A percentile compares a stretch with the other conserved stretches of the same genome.
Conservation (phyloP, 2,888 invertebrate species). For the Esperia sulphurella region DNA sequence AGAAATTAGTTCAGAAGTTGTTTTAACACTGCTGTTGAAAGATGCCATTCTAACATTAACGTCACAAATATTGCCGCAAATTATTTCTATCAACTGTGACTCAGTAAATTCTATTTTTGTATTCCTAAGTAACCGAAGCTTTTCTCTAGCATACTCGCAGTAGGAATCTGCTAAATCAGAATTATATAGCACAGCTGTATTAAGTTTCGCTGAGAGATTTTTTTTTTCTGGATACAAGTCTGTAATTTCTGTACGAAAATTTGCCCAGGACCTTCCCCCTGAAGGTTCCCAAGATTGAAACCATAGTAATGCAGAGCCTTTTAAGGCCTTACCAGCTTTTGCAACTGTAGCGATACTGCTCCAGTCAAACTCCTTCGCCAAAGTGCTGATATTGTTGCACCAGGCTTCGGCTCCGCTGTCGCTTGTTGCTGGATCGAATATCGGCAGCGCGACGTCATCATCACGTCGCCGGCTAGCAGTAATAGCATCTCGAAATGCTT, state of each 20-base stretch:
- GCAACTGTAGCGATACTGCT: constrained; percentile 14
- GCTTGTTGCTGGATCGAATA: no score
- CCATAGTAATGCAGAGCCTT: constrained; percentile 21
- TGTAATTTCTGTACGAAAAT: constrained; percentile 11
- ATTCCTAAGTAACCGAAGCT: constrained; percentile 13
- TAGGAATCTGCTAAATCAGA: constrained; percentile 18
- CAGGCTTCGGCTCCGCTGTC: constrained; percentile 17
- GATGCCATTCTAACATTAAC: constrained; percentile 20
- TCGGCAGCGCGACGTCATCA: no score
- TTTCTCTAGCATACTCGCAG: constrained; percentile 22
- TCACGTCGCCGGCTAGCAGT: no score
- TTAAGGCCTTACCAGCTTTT: constrained; percentile 24
- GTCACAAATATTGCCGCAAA: constrained; percentile 20
- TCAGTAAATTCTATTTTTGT: constrained; percentile 6
- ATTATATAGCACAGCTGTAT: constrained; percentile 14
- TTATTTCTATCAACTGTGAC: constrained; percentile 16
- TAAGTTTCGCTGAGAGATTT: constrained; percentile 15
- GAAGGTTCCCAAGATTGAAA: constrained; percentile 15
- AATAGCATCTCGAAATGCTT: no score
- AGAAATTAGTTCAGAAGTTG: constrained; percentile 20
- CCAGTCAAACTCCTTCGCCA: constrained; percentile 16
- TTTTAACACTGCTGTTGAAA: constrained; percentile 18
- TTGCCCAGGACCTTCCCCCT: constrained; percentile 13
- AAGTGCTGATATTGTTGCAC: constrained; percentile 17
- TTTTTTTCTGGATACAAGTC: constrained; percentile 14